Percentiles rank a stretch among this genome's conserved stretches.
These are phyloP conservation scores for Syngnathus scovelli DNA, from an alignment of 2,113 vertebrate genomes.

Conservation along the genomic window DNA sequence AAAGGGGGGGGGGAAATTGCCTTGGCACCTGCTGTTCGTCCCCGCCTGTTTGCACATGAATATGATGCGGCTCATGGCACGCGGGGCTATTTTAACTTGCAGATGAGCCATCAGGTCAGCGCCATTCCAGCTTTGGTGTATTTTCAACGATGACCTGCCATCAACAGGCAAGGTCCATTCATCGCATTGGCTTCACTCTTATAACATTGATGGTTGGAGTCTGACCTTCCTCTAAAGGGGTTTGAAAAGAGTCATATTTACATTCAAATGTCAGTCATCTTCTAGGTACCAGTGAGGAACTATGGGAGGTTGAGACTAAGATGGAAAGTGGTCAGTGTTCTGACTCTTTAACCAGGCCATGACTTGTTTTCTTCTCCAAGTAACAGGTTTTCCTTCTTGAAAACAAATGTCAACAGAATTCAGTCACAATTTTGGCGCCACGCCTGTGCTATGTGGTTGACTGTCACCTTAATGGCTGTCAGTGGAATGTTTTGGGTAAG, in stretches of 20 bases:
- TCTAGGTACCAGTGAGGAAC: slow-evolving; percentile 36
- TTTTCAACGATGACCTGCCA: slow-evolving; percentile 61
- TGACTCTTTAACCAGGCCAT: slow-evolving; percentile 7
- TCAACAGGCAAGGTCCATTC: slow-evolving; percentile 50
- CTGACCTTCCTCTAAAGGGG: slow-evolving; percentile 58
- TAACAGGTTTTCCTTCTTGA: background rate
- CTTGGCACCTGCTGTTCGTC: slow-evolving; percentile 65
- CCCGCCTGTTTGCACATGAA: slow-evolving; percentile 65
- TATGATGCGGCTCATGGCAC: slow-evolving; percentile 59
- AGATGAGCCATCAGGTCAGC: slow-evolving; percentile 69
- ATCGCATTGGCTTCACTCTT: slow-evolving; percentile 53
- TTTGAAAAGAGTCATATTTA: slow-evolving; percentile 58
- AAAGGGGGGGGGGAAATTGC: slow-evolving; percentile 42
- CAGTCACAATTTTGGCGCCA: background rate
- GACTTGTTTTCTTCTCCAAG: slow-evolving; percentile 18
- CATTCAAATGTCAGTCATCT: slow-evolving; percentile 49
- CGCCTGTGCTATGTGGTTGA: slow-evolving; percentile 21
- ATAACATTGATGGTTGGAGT: slow-evolving; percentile 44
- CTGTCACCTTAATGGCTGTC: slow-evolving; percentile 16
- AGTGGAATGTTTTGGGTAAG: slow-evolving; percentile 1
- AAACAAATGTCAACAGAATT: background rate
- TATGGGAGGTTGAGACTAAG: slow-evolving; percentile 40
- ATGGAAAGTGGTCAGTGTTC: slow-evolving; percentile 23
- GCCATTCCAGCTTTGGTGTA: slow-evolving; percentile 52
- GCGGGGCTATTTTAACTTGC: slow-evolving; percentile 68